Percentiles rank a stretch among this genome's conserved stretches.
Evolutionary conservation across 2,888 invertebrate species (phyloP).

Genomic region (Phasia obesa): DNA sequence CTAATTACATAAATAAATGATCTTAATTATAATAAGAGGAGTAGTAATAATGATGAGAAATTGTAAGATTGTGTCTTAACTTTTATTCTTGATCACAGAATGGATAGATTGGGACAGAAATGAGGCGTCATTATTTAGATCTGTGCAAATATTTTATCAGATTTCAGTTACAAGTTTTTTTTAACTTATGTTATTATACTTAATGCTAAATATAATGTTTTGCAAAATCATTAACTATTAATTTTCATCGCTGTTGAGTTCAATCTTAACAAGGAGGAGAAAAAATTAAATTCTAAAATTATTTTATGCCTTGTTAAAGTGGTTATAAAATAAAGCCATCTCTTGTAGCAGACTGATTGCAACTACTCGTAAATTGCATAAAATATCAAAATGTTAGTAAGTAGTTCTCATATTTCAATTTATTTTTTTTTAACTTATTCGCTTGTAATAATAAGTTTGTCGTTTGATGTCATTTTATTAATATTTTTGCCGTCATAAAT

Average conservation of each 20-base stretch:
- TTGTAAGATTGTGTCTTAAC: no score
- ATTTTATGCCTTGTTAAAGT: slow-evolving; percentile 41
- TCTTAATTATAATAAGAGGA: no score
- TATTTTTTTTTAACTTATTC: neutral
- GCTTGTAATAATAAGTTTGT: slow-evolving; percentile 5
- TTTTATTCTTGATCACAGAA: no score
- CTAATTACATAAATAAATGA: no score
- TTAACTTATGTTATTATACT: no score
- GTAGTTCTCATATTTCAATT: neutral
- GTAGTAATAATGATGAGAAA: no score
- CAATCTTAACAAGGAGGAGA: neutral
- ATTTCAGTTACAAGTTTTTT: no score
- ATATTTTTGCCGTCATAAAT: neutral
- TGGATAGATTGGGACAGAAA: no score
- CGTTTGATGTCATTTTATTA: neutral
- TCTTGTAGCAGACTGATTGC: slow-evolving; percentile 7
- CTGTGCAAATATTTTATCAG: no score
- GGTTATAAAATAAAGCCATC: slow-evolving; percentile 19
- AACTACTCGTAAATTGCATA: slow-evolving; percentile 20
- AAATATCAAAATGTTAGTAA: neutral
- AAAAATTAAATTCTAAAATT: slow-evolving; percentile 24
- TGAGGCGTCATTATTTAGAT: no score
- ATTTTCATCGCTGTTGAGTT: neutral
- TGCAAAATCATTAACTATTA: no score
- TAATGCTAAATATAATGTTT: no score